Evolutionary conservation across 2,797 vertebrate genomes (phyloP), one percentile per base, ranked within the genome.

Genomic region (Pelodytes ibericus): DNA sequence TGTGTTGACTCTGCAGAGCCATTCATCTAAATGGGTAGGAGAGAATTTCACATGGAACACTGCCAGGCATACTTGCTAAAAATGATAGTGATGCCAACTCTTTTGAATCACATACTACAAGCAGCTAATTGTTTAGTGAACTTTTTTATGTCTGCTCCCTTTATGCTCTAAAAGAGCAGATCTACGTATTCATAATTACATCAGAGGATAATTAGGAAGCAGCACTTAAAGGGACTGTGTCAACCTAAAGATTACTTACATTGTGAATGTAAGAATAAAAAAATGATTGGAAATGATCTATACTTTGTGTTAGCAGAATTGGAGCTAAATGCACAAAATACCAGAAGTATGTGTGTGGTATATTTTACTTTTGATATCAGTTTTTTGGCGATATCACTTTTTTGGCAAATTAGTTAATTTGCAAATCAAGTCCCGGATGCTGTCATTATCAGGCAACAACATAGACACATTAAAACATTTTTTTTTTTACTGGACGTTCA

Each of bases 81-180:
- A 41, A n/a, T 39, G 31, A 31, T 44, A 39, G 25, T 8, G n/a
- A 15, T 76, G 66, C 74, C 74, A 76, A 60, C 22, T 69, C 59
- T 56, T 36, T 27, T 76, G 47, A 70, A 59, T 70, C 67, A 41
- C 56, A 62, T 18, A 53, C 49, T 63, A 76, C 66, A 71, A 71
- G 25, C 5, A 24, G 47, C 59, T 64, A 57, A 76, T 76, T 76
- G 74, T 76, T 62, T 63, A 44, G 58, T 70, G 72, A 24, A 74
- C 20, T 66, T 27, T 24, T 22, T 20, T 62, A 36, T 36, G 31
- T 62, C 31, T 62, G 24, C n/a, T 39, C n/a, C 31, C n/a, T 62
- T 36, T 36, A 62, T 36, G n/a, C 16, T 62, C 30, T 22, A n/a
- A 62, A 36, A 62, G 30, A 69, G n/a, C 5, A 39, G 58, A 25